Evolutionary conservation across 2,888 invertebrate genomes (phyloP).

Genomic region (Tipula lateralis): DNA sequence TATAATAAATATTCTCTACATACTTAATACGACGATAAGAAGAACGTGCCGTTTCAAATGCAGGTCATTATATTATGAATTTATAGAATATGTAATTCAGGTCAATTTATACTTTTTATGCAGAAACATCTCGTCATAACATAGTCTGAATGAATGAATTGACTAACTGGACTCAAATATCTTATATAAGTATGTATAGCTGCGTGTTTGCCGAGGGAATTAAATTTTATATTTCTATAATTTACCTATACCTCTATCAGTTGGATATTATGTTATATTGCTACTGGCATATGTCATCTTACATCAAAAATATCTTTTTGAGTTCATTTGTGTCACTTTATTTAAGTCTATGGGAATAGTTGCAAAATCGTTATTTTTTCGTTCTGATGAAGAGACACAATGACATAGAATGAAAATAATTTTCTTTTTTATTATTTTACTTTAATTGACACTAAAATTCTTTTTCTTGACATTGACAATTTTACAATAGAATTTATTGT

Average conservation of each 20-base stretch:
- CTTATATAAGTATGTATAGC: not conserved
- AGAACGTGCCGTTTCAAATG: not conserved
- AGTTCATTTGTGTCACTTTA: not conserved
- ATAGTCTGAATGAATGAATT: not conserved
- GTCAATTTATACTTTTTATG: not conserved
- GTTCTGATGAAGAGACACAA: not conserved
- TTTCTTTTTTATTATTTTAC: not conserved
- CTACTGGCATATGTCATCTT: not conserved
- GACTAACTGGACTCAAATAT: not conserved
- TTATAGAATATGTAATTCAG: not conserved
- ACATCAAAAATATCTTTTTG: not conserved
- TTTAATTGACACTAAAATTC: not conserved
- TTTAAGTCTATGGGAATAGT: not conserved
- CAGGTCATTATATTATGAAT: not conserved
- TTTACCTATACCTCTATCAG: not conserved
- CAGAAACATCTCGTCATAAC: not conserved
- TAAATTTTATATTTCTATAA: not conserved
- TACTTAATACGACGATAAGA: not conserved
- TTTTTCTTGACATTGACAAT: slow-evolving; percentile 5
- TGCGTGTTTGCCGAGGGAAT: not conserved
- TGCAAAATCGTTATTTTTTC: not conserved
- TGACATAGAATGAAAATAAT: not conserved
- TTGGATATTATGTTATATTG: not conserved
- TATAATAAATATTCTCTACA: not conserved
- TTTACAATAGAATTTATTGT: not conserved